Evolutionary conservation across 1,140 invertebrate genomes (phyloP).

Genomic region (Campodea augens): DNA sequence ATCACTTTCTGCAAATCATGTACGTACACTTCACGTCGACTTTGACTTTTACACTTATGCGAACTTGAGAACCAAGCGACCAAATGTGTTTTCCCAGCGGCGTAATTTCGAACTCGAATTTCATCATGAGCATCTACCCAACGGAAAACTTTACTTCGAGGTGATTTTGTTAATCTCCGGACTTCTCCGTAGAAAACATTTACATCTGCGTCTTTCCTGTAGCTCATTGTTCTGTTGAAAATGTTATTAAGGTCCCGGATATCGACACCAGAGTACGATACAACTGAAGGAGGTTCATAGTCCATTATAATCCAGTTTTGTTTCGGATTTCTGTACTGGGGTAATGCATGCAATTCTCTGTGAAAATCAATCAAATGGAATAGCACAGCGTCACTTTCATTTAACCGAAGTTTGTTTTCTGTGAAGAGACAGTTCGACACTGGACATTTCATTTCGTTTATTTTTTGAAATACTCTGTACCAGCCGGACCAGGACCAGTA

Average conservation of each 20-base stretch:
- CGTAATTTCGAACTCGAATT: constrained; percentile 14
- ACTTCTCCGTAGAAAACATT: constrained; percentile 32
- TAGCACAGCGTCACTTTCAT: constrained; percentile 16
- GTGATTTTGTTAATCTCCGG: constrained; percentile 8
- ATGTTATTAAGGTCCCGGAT: constrained; percentile 12
- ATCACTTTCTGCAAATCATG: constrained; percentile 26
- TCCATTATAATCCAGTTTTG: constrained; percentile 17
- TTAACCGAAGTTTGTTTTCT: constrained; percentile 11
- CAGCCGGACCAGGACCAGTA: constrained; percentile 12
- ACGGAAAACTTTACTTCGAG: background rate
- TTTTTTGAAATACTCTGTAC: background rate
- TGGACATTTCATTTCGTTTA: constrained; percentile 9
- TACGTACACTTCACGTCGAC: constrained; percentile 26
- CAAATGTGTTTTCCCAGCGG: constrained; percentile 11
- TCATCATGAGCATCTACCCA: constrained; percentile 12
- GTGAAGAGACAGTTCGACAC: constrained; percentile 14
- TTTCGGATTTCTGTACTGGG: constrained; percentile 2
- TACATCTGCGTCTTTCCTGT: constrained; percentile 23
- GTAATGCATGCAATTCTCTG: background rate
- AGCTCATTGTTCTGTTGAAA: constrained; percentile 32
- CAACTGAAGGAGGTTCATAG: constrained; percentile 17
- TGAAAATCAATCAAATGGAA: constrained; percentile 17
- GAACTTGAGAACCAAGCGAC: constrained; percentile 30
- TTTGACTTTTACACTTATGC: constrained; percentile 23
- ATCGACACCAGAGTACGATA: constrained; percentile 9